Base-by-base conservation (phyloP, 2,797 vertebrate species). In the Kryptolebias ocellatus region DNA sequence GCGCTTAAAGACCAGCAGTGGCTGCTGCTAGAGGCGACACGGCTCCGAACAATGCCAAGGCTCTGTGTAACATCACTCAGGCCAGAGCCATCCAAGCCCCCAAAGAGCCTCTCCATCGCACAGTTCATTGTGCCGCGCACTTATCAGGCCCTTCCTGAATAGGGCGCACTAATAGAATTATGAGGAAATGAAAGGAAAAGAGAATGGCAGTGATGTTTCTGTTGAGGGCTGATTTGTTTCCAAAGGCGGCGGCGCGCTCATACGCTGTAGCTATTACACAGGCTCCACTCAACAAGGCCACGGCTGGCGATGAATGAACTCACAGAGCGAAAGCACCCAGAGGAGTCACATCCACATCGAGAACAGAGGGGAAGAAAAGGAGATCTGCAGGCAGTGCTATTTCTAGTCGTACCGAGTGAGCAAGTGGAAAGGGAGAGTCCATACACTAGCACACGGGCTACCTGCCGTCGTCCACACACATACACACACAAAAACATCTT, bases 81-180 rank as follows among this genome's bases (percentile, higher is more conserved):
- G 70, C 89, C 68, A 55, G 81, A n/a, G 60, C 56, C 60, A 68
- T 72, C 72, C 80, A 83, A 89, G 76, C 74, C 88, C 86, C 87
- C 49, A 17, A 76, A 88, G 86, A 82, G 81, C 64, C 83, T 62
- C 81, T 82, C 70, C 56, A 60, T 69, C n/a, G 15, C 18, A 24
- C 47, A 1, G 37, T 72, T 79, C 79, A 82, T 87, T 90, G 85
- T 86, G 76, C 64, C 14, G 24, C 44, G 0, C 64, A 81, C 86
- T 88, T 90, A 91, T 90, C 87, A 54, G 79, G 49, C 64, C 11
- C 1, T 44, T 77, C 64, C 78, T 86, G 81, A 89, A 88, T 74
- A 70, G 85, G 51, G 72, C 1, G 46, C 46, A 27, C 84, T 89
- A 89, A 89, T 89, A 85, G 87, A 91, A 91, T 92, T 89, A 90